Conservation (phyloP, 92 coral and sea anemone genomes). For the Phymanthus crucifer region DNA sequence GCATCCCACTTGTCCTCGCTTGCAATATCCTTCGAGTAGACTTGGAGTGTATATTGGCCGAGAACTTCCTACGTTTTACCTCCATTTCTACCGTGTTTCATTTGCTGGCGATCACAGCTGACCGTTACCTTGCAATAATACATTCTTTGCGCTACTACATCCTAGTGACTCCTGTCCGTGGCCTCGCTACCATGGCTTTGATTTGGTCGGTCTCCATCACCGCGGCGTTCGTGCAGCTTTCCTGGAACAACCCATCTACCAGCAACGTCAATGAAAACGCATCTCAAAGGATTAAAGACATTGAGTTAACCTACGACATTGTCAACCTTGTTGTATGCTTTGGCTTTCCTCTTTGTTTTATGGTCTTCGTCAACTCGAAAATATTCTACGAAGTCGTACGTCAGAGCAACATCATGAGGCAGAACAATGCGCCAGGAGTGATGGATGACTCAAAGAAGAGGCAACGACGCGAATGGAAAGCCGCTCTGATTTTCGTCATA, state of each 20-base stretch:
- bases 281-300: slow-evolving; percentile 4
- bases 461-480: slow-evolving; percentile 61
- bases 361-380: slow-evolving; percentile 54
- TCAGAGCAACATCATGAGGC: slow-evolving; percentile 54
- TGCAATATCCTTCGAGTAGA: slow-evolving; percentile 52
- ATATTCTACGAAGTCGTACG: slow-evolving; percentile 64
- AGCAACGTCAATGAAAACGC: slow-evolving; percentile 18
- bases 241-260: slow-evolving; percentile 44
- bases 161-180: slow-evolving; percentile 70
- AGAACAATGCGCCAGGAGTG: slow-evolving; percentile 60
- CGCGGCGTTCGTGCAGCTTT: slow-evolving; percentile 55
- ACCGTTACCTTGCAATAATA: slow-evolving; percentile 77
- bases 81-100: slow-evolving; percentile 73
- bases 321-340: slow-evolving; percentile 48
- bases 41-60: slow-evolving; percentile 38
- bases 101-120: slow-evolving; percentile 66
- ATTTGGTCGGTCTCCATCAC: slow-evolving; percentile 56
- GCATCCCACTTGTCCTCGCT: slow-evolving; percentile 54
- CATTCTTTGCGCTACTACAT: slow-evolving; percentile 61
- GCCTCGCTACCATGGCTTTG: slow-evolving; percentile 24
- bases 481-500: slow-evolving; percentile 47
- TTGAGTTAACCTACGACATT: slow-evolving; percentile 49
- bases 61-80: slow-evolving; percentile 47
- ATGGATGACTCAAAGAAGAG: slow-evolving; percentile 50
- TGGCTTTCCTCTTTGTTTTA: slow-evolving; percentile 51